Base-by-base conservation (phyloP, 2,113 vertebrate species). In the Rhombomys opimus region DNA sequence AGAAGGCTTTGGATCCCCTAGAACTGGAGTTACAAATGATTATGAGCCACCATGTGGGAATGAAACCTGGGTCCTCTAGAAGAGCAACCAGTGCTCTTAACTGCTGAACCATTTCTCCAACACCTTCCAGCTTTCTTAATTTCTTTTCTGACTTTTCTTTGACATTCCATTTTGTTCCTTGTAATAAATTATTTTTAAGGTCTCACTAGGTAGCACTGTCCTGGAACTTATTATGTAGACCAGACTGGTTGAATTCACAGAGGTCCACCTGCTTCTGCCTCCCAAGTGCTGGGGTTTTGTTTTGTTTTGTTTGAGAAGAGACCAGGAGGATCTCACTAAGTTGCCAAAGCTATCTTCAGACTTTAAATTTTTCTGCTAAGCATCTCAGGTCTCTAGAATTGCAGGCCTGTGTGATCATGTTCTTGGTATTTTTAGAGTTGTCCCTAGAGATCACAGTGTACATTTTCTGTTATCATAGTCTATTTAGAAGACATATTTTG, bases 81-180 rank as follows among this genome's bases (percentile, higher is more conserved):
- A 73, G n/a, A 73, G n/a, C 72, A 75, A 8, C 18, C 72, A 75
- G 20, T 41, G 72, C n/a, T 75, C n/a, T 75, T 38, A 75, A 75
- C 38, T 41, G 18, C 9, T 23, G 72, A 75, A 41, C 20, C n/a
- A 73, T 75, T 75, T 41, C 72, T 41, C n/a, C n/a, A 41, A 9
- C n/a, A n/a, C 9, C n/a, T 9, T 75, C 9, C n/a, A 75, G 8
- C n/a, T 75, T 75, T 75, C n/a, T 41, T 41, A 27, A 41, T 84
- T 63, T 63, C n/a, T 30, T 84, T 61, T 84, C 38, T 30, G 52
- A 30, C 4, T 25, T 25, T 59, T 81, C n/a, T 81, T 68, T 78
- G 46, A 5, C 77, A 15, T 89, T 93, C 20, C n/a, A 93, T 67
- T 87, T 90, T 72, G 41, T 94, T 67, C 86, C 54, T 94, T 84